Base-by-base conservation (phyloP, 2,888 invertebrate species). In the Idaea straminata region DNA sequence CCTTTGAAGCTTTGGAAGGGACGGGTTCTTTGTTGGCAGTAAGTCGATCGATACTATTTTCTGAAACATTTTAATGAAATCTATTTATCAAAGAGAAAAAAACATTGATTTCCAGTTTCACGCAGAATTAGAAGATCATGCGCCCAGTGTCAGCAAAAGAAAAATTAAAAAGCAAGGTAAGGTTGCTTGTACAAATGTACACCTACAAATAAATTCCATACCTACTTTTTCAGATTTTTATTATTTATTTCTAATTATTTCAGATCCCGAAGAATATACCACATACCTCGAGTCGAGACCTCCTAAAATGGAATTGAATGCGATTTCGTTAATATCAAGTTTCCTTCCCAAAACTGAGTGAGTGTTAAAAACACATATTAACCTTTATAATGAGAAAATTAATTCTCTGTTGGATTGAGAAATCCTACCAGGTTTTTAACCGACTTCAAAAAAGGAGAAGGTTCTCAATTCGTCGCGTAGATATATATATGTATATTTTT, bases 201-300 rank as follows among this genome's bases (percentile, higher is more conserved):
- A 25, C 25, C 25, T 25, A 25, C 25, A 25, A 25, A 25, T 25
- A 47, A 47, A 10, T 47, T 2, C 25, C 47, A 13, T 47, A 10
- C 10, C 47, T 47, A 47, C 47, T 3, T 47, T 38, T 47, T 47
- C 7, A 13, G 10, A 47, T 47, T 7, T 13, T 10, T 4, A 36
- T 47, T 7, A 47, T 13, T 47, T 47, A 5, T 13, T 47, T 47
- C 13, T 61, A 35, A 63, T 64, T 65, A 68, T 83, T 87, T 63
- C 72, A 80, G 93, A 95, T 77, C 94, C 94, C 3, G 93, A 92
- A 70, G 89, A 93, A 67, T 96, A 96, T 77, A 84, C 88, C 34
- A 95, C 95, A 0, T 96, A 95, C 79, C 86, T 96, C 34, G 85
- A 91, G 67, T 94, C 95, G 0, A 91, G 96, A 25, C 96, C 96